Base-by-base conservation (phyloP, 2,888 invertebrate genomes). In the Stramonita haemastoma region DNA sequence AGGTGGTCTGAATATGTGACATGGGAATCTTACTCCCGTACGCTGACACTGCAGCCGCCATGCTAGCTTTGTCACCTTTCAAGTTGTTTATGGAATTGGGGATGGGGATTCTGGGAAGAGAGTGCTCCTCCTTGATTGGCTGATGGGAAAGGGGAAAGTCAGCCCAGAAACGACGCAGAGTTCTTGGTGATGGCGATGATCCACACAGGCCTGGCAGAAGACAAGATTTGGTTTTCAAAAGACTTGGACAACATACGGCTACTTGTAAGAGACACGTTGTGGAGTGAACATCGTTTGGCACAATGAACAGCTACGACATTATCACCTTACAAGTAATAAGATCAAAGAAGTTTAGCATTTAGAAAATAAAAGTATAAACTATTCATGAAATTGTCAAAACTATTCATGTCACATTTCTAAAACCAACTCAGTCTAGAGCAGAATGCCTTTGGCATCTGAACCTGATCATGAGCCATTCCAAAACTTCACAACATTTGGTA, bases 41-140 rank as follows among this genome's bases (percentile, higher is more conserved):
- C 34, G 57, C 17, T 15, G 84, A 46, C 19, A 83, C 29, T 32
- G 88, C 2, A 0, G 57, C 83, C 26, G 66, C n/a, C 13, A 81
- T 26, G 32, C 70, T 66, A 57, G 26, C 13, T 70, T 36, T 88
- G 15, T 88, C 88, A n/a, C 84, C 88, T 70, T 36, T 60, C 81
- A 84, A 22, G 11, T 84, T 83, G 46, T 66, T 81, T 60, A 88
- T 29, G 13, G 85, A 73, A 34, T 84, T n/a, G 36, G 91, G 87
- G 57, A 89, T 56, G 19, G 87, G 89, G 57, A 89, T 89, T 89
- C 89, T 89, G 89, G 90, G 90, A 36, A 90, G 85, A 60, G 90
- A 85, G 70, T 84, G 87, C 66, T 91, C 91, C 77, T 91, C 91
- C 46, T 87, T 90, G 87, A 91, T 91, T n/a, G 90, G 83, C 29